A percentile compares a stretch with the other conserved stretches of the same genome.
Evolutionary conservation across 2,888 invertebrate species (phyloP).

Genomic region (Cecidostiba fungosa): DNA sequence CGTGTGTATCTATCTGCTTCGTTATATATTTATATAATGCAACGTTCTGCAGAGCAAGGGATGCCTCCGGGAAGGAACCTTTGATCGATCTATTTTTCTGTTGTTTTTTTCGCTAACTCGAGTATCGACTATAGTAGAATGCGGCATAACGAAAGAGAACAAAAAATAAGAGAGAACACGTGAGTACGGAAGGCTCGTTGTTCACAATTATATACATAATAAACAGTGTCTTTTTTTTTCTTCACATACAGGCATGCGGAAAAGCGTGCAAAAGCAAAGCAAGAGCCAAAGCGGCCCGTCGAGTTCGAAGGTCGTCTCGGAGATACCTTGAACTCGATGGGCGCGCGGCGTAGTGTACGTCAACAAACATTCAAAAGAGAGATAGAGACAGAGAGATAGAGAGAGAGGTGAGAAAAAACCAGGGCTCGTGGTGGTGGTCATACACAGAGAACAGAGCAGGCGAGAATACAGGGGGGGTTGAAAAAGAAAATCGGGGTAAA

Average conservation of each 20-base stretch:
- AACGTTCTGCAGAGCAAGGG: background rate
- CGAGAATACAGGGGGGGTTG: slow-evolving; percentile 50
- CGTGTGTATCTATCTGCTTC: background rate
- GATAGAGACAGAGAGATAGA: slow-evolving; percentile 39
- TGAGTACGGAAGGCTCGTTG: slow-evolving; percentile 31
- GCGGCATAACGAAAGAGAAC: slow-evolving; percentile 13
- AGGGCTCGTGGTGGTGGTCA: background rate
- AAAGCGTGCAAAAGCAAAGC: slow-evolving; percentile 60
- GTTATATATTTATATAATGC: background rate
- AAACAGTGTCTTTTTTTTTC: slow-evolving; percentile 42
- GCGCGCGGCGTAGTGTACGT: background rate
- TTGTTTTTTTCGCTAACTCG: background rate
- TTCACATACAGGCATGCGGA: slow-evolving; percentile 45
- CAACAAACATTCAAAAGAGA: slow-evolving; percentile 43
- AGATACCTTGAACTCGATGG: background rate
- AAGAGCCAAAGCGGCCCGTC: slow-evolving; percentile 41
- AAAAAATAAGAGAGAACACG: slow-evolving; percentile 36
- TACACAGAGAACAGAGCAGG: background rate
- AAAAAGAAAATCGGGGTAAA: slow-evolving; percentile 34
- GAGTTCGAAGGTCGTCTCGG: background rate
- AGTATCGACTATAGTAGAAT: slow-evolving; percentile 6
- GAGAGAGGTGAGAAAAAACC: slow-evolving; percentile 34
- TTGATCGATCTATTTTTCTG: background rate
- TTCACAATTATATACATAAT: slow-evolving; percentile 41
- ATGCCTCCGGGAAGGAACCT: background rate